Conservation (phyloP, 2,113 vertebrate species). For the Centropus unirufus region DNA sequence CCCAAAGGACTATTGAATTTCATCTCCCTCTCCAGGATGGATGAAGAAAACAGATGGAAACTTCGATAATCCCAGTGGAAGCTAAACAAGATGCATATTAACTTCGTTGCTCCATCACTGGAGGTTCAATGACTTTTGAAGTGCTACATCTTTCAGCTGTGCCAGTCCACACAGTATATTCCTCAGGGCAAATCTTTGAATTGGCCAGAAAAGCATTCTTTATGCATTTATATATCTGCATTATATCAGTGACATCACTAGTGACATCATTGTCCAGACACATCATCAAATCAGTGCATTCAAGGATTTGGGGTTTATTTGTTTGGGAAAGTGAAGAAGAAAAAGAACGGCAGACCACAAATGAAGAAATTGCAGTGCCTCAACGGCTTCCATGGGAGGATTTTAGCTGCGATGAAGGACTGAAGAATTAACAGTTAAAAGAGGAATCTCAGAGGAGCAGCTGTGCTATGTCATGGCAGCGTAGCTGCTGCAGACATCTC, state of each 20-base stretch:
- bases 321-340: background rate
- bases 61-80: background rate
- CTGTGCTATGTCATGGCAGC: background rate
- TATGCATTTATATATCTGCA: background rate
- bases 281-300: background rate
- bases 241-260: background rate
- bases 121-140: background rate
- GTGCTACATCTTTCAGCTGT: background rate
- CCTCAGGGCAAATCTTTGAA: background rate
- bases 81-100: background rate
- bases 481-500: background rate
- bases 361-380: background rate
- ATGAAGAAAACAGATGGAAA: background rate
- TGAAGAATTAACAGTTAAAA: background rate
- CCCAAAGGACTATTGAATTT: background rate
- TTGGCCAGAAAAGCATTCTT: background rate
- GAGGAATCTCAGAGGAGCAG: constrained; percentile 29
- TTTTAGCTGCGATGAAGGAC: background rate
- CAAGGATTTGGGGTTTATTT: background rate
- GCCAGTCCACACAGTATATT: background rate
- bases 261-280: background rate
- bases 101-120: background rate
- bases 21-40: background rate
- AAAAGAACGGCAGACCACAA: background rate
- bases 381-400: background rate